Base-by-base conservation (phyloP, 2,113 vertebrate genomes). In the Aviceda subcristata region DNA sequence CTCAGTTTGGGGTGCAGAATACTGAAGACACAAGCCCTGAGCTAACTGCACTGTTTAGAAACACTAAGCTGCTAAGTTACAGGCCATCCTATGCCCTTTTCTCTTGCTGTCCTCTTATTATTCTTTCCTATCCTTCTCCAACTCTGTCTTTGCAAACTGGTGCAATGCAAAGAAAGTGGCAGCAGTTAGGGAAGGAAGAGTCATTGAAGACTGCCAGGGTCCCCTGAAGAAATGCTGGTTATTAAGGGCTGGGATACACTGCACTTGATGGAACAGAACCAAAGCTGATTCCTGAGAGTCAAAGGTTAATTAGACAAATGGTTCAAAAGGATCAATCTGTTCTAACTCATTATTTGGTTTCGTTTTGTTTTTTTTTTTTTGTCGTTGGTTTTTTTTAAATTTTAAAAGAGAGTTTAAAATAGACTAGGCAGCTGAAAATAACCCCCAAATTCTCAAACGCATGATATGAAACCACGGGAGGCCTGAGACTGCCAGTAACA, bases 231-330 rank as follows among this genome's bases (percentile, higher is more conserved):
- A 77, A 86, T 57, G 23, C 14, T 75, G 27, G 39, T 75, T 92
- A 84, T 91, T 78, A 81, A 81, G 56, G 75, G 34, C 60, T 79
- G n/a, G 39, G 56, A 84, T 75, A 39, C 34, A 32, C 30, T 63
- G n/a, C 38, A 75, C 45, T 93, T 36, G 81, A 81, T 36, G 89
- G 93, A 91, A 91, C 46, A 96, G 80, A 87, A 87, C n/a, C 48
- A 89, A 81, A 94, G 46, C 46, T 17, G 77, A 96, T 56, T 94
- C 84, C 91, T 85, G 74, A 78, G 80, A 89, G 34, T 73, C 73
- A 87, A 87, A 96, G 91, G 94, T 94, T 96, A 97, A 95, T 94
- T 81, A 81, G 84, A 56, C 53, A 95, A 92, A 96, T 39, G 43
- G 51, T 73, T 92, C 73, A 60, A 85, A 90, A 91, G 60, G 64